These are phyloP conservation scores for Zaprionus capensis DNA, from an alignment of 1,140 invertebrate species.

Conservation along the genomic window DNA sequence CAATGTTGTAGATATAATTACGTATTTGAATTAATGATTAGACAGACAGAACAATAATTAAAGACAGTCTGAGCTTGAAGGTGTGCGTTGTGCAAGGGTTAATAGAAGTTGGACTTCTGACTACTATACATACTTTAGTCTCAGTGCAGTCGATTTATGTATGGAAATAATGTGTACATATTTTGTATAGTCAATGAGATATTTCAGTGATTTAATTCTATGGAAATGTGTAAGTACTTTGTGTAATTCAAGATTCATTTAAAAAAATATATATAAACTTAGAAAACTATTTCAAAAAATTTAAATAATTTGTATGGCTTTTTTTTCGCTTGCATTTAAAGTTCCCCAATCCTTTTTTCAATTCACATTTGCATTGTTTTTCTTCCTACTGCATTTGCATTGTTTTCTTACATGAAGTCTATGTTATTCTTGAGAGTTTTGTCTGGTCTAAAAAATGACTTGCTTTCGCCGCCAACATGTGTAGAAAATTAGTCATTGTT, in stretches of 20 bases:
- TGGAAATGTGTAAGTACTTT: too few relatives aligned
- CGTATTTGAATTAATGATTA: conserved; percentile 1
- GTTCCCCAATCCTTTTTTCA: not conserved
- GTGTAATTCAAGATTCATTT: too few relatives aligned
- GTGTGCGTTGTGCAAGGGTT: not conserved
- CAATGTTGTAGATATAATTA: not conserved
- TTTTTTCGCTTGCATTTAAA: not conserved
- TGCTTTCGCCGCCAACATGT: conserved; percentile 32
- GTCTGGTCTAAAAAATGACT: conserved; percentile 2
- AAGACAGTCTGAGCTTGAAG: not conserved
- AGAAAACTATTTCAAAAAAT: too few relatives aligned
- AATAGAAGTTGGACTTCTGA: not conserved
- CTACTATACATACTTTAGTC: not conserved
- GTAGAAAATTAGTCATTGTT: conserved; percentile 49
- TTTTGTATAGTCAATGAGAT: too few relatives aligned
- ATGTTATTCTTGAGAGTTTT: not conserved
- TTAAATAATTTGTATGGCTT: too few relatives aligned
- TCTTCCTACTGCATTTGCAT: conserved; percentile 17
- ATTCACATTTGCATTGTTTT: not conserved
- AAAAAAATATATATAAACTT: too few relatives aligned
- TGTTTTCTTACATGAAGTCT: conserved; percentile 11
- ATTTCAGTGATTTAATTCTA: too few relatives aligned
- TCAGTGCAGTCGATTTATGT: too few relatives aligned
- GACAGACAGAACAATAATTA: not conserved
- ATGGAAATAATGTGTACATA: too few relatives aligned